Conservation (phyloP, 1,140 invertebrate species). For the Onthophagus taurus region DNA sequence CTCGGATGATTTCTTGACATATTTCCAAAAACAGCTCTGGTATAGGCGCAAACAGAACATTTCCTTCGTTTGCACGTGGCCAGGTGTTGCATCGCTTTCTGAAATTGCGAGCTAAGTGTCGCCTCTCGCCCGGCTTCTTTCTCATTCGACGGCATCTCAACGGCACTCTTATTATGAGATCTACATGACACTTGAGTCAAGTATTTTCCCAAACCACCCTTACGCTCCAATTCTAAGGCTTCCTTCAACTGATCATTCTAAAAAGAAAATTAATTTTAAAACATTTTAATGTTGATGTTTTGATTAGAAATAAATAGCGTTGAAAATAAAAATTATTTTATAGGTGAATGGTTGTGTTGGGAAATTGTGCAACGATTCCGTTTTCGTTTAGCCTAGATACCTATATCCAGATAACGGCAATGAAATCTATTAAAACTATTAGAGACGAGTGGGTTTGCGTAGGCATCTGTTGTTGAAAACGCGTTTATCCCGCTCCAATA, state of each 20-base stretch:
- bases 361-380: no score
- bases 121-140: constrained; percentile 35
- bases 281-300: no score
- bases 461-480: no score
- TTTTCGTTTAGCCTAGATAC: no score
- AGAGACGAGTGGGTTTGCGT: no score
- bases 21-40: constrained; percentile 48
- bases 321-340: no score
- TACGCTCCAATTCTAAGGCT: constrained; percentile 41
- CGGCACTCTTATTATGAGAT: neutral
- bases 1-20: constrained; percentile 35
- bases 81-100: constrained; percentile 44
- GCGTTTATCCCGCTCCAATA: no score
- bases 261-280: constrained; percentile 17
- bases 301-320: no score
- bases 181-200: neutral
- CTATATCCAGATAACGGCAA: no score
- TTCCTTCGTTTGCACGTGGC: constrained; percentile 44
- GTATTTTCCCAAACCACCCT: constrained; percentile 40
- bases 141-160: neutral
- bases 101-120: constrained; percentile 41
- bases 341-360: no score
- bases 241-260: constrained; percentile 47
- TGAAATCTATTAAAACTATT: no score
- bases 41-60: constrained; percentile 52